A percentile compares a stretch with the other conserved stretches of the same genome.
Conservation (phyloP, 1,140 invertebrate species). For the Campodea augens region DNA sequence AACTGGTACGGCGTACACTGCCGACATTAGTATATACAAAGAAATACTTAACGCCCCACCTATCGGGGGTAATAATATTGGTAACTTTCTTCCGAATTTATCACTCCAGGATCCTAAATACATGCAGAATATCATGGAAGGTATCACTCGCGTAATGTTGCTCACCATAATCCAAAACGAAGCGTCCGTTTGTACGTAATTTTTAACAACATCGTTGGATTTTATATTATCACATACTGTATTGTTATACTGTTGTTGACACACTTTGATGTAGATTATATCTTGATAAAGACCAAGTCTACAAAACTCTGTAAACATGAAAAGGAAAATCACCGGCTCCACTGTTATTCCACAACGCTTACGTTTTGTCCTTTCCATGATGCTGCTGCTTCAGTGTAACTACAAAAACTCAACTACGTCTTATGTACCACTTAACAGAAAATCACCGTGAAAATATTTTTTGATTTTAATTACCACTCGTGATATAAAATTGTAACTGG, state of each 20-base stretch:
- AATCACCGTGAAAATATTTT: too few species aligned
- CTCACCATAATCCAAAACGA: slow-evolving; percentile 23
- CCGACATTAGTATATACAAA: slow-evolving; percentile 22
- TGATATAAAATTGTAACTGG: too few species aligned
- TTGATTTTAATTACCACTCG: too few species aligned
- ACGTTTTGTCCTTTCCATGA: too few species aligned
- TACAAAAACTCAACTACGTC: too few species aligned
- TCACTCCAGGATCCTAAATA: slow-evolving; percentile 18
- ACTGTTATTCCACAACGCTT: too few species aligned
- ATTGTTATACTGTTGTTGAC: slow-evolving; percentile 7
- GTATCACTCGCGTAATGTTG: slow-evolving; percentile 22
- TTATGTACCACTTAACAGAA: too few species aligned
- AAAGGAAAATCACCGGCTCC: slow-evolving; percentile 30
- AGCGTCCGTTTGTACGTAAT: slow-evolving; percentile 20
- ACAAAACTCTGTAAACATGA: slow-evolving; percentile 27
- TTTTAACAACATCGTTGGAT: slow-evolving; percentile 14
- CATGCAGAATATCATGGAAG: slow-evolving; percentile 22
- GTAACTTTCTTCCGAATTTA: slow-evolving; percentile 23
- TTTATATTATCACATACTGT: slow-evolving; percentile 18
- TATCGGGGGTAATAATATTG: slow-evolving; percentile 24
- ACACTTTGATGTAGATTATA: not conserved
- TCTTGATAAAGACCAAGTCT: slow-evolving; percentile 20
- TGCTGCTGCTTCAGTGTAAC: too few species aligned
- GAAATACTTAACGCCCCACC: slow-evolving; percentile 21
- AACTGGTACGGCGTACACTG: slow-evolving; percentile 18